Conservation (phyloP, 2,797 vertebrate genomes). For the Rhinogobio ventralis region DNA sequence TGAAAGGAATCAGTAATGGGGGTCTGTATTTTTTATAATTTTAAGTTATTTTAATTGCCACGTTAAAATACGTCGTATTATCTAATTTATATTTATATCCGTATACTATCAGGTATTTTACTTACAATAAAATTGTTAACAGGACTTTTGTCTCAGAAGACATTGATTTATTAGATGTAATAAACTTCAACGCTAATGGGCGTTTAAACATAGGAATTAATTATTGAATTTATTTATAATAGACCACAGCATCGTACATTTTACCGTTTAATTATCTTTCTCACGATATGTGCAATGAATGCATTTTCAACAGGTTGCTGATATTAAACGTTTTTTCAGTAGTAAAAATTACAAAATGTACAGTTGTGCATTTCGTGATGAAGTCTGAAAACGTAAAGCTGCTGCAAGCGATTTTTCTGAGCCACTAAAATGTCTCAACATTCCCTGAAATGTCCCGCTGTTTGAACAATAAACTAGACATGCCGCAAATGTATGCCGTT, state of each 20-base stretch:
- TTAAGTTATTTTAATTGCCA: background rate
- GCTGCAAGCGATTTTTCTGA: background rate
- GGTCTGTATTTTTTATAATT: too few species aligned
- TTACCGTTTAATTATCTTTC: background rate
- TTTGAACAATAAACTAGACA: background rate
- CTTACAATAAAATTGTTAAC: background rate
- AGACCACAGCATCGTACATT: background rate
- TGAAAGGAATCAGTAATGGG: background rate
- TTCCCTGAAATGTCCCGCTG: background rate
- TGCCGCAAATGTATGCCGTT: background rate
- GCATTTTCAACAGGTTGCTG: constrained; percentile 2
- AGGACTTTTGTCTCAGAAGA: background rate
- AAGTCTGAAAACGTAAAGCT: background rate
- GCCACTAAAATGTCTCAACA: background rate
- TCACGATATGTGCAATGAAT: background rate
- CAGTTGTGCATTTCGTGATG: background rate
- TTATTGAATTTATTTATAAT: background rate
- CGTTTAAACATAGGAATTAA: background rate
- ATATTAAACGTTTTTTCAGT: background rate
- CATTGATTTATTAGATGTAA: background rate
- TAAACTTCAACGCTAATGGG: background rate
- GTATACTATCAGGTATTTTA: background rate
- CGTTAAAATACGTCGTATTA: background rate
- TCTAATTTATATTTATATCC: background rate
- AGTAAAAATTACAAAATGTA: constrained; percentile 14